Conservation (phyloP, 1,140 invertebrate genomes). For the Drosophila melanica region DNA sequence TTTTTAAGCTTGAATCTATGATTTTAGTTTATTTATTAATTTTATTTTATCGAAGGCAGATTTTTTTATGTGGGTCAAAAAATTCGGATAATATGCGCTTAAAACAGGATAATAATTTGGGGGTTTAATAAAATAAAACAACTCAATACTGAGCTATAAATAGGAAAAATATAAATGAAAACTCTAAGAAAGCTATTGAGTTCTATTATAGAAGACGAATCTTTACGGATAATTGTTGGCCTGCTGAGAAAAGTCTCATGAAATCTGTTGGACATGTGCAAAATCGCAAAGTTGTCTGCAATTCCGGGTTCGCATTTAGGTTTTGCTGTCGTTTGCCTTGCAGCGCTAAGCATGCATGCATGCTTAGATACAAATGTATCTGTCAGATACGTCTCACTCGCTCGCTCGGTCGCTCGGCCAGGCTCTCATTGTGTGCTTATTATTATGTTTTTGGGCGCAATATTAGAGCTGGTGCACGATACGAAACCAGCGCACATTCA, state of each 20-base stretch:
- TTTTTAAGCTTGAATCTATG: no score
- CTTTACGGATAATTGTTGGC: not conserved
- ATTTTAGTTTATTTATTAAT: no score
- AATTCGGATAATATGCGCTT: no score
- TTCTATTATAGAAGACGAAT: not conserved
- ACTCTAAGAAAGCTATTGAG: not conserved
- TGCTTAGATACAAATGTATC: slow-evolving; percentile 31
- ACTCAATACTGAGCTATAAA: no score
- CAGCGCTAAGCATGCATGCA: slow-evolving; percentile 18
- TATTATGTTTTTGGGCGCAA: slow-evolving; percentile 52
- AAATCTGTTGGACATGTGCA: not conserved
- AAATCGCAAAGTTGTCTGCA: not conserved
- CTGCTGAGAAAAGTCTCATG: not conserved
- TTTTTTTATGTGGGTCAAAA: no score
- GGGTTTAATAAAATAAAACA: no score
- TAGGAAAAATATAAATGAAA: no score
- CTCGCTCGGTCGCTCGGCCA: slow-evolving; percentile 8
- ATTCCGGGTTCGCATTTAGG: slow-evolving; percentile 20
- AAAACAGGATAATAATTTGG: no score
- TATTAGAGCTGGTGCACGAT: slow-evolving; percentile 62
- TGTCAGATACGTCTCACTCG: slow-evolving; percentile 37
- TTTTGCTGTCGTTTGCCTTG: slow-evolving; percentile 7
- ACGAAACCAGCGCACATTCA: slow-evolving; percentile 43
- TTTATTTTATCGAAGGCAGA: no score
- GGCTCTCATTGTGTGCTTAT: slow-evolving; percentile 36